phyloP scores from a whole-genome alignment of 1,140 invertebrate genomes.

The Hylaeus anthracinus region DNA sequence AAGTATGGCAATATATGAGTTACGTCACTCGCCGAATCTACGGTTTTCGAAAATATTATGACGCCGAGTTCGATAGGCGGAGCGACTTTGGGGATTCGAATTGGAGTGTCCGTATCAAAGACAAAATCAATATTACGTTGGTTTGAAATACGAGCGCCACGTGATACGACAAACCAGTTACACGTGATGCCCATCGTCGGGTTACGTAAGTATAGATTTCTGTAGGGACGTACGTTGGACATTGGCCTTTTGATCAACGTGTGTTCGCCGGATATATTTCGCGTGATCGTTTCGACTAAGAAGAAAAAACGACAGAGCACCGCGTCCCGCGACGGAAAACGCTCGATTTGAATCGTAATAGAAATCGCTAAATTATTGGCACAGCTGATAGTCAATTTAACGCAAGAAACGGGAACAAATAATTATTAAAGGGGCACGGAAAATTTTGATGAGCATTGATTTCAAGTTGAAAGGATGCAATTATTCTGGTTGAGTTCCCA shows the following conservation, averaged over 20 bases:
- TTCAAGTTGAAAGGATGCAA: neutral
- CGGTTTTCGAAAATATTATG: neutral
- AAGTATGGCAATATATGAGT: neutral
- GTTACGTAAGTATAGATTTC: conserved; percentile 62
- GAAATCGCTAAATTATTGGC: neutral
- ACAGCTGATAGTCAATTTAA: neutral
- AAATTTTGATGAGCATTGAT: neutral
- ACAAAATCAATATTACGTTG: conserved; percentile 66
- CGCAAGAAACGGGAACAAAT: neutral
- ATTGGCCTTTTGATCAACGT: conserved; percentile 47
- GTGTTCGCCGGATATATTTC: conserved; percentile 12
- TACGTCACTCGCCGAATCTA: neutral
- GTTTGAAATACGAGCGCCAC: conserved; percentile 65
- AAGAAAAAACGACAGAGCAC: neutral
- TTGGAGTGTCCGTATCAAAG: conserved; percentile 52
- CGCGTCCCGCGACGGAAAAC: neutral
- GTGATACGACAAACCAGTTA: conserved; percentile 64
- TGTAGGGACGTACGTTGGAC: conserved; percentile 49
- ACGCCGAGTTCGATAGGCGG: conserved; percentile 1
- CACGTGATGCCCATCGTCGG: conserved; percentile 60
- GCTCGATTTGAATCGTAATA: neutral
- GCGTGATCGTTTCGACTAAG: neutral
- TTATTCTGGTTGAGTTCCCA: conserved; percentile 3
- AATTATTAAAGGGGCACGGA: neutral
- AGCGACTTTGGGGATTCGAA: conserved; percentile 28